These are phyloP conservation scores for Prunella strophiata DNA, from an alignment of 2,797 vertebrate genomes.

Conservation along the genomic window DNA sequence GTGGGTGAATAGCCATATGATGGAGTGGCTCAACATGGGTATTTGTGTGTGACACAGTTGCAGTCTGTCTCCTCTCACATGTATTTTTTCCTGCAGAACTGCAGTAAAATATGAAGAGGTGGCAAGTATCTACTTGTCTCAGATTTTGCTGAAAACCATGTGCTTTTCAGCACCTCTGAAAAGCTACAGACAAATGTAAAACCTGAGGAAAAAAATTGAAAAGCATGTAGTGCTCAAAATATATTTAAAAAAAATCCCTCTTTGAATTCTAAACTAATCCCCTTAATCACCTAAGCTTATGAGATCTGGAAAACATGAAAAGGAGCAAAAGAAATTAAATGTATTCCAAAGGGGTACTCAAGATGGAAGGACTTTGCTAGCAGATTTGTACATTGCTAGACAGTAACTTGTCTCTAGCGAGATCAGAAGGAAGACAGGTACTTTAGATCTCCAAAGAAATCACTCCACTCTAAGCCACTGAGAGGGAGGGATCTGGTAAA, in stretches of 20 bases:
- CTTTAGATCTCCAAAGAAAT: neutral
- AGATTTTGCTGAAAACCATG: neutral
- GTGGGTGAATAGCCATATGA: neutral
- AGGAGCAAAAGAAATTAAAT: neutral
- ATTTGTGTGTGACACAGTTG: neutral
- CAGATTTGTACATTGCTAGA: neutral
- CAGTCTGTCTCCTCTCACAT: neutral
- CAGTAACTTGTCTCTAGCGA: neutral
- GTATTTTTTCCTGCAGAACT: neutral
- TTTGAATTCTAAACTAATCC: neutral
- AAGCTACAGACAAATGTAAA: neutral
- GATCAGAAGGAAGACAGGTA: neutral
- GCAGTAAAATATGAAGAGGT: neutral
- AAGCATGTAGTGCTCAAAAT: neutral
- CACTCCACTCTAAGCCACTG: neutral
- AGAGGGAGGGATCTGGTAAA: neutral
- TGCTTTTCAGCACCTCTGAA: neutral
- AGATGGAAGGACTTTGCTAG: neutral
- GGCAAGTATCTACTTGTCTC: neutral
- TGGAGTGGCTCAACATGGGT: neutral
- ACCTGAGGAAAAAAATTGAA: neutral
- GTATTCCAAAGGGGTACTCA: neutral
- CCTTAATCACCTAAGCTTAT: neutral
- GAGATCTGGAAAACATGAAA: neutral
- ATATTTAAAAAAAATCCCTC: neutral